Conservation (phyloP, 2,888 invertebrate genomes). For the Mystacides longicornis region DNA sequence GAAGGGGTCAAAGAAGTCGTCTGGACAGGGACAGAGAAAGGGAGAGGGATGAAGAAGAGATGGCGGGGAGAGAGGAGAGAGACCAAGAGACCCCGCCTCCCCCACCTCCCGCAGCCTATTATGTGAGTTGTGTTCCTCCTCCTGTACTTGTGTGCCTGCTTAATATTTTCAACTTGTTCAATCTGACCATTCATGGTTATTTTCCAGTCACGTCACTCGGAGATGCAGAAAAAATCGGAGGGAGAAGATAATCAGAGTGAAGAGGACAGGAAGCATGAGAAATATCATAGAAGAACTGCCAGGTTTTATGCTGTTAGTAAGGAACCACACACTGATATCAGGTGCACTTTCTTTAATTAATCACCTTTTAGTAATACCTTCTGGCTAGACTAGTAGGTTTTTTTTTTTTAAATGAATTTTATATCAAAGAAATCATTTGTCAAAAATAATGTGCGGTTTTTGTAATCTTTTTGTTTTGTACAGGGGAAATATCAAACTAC, state of each 20-base stretch:
- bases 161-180: not conserved
- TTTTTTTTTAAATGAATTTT: too few species aligned
- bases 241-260: conserved; percentile 17
- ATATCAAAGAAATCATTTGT: too few species aligned
- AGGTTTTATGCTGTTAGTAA: conserved; percentile 94
- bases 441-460: too few species aligned
- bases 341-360: too few species aligned
- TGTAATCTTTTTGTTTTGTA: too few species aligned
- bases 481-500: too few species aligned
- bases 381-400: too few species aligned
- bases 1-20: conserved; percentile 9
- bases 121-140: too few species aligned
- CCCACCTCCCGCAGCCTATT: conserved; percentile 22
- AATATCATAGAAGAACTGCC: conserved; percentile 52
- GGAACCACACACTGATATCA: conserved; percentile 54
- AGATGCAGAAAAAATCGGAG: conserved; percentile 15
- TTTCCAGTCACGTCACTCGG: conserved; percentile 9
- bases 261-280: conserved; percentile 28
- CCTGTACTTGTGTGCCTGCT: too few species aligned
- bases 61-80: not conserved
- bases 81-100: conserved; percentile 25
- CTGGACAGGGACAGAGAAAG: not conserved
- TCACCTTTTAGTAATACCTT: too few species aligned
- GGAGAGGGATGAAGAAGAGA: conserved; percentile 8
- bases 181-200: not conserved